Conservation (phyloP, 1,140 invertebrate species). For the Drosophila albomicans region DNA sequence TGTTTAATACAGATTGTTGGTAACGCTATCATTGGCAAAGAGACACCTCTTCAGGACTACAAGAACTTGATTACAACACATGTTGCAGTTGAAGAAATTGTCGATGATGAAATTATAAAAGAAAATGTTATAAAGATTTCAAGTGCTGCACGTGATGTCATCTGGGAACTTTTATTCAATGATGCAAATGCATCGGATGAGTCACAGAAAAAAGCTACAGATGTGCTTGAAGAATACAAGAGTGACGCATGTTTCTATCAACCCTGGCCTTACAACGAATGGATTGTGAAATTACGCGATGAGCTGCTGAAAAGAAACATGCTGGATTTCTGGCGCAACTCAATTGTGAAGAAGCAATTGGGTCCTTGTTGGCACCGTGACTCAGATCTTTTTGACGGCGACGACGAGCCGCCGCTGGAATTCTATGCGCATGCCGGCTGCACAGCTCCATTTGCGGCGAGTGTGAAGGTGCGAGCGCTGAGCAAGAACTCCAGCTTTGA, state of each 20-base stretch:
- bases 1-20: neutral
- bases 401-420: slow-evolving; percentile 62
- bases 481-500: slow-evolving; percentile 9
- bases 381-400: slow-evolving; percentile 69
- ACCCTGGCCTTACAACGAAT: slow-evolving; percentile 70
- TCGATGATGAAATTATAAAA: slow-evolving; percentile 59
- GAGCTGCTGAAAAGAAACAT: slow-evolving; percentile 62
- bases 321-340: slow-evolving; percentile 72
- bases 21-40: slow-evolving; percentile 38
- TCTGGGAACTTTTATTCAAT: slow-evolving; percentile 67
- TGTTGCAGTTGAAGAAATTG: slow-evolving; percentile 62
- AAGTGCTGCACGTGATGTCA: slow-evolving; percentile 51
- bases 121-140: slow-evolving; percentile 59
- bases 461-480: slow-evolving; percentile 50
- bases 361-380: slow-evolving; percentile 77
- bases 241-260: slow-evolving; percentile 69
- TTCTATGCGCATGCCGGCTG: slow-evolving; percentile 77
- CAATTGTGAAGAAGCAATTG: slow-evolving; percentile 62
- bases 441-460: slow-evolving; percentile 69
- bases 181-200: slow-evolving; percentile 11
- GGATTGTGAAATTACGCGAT: slow-evolving; percentile 70
- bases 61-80: slow-evolving; percentile 46
- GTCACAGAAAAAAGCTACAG: slow-evolving; percentile 58
- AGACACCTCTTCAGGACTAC: slow-evolving; percentile 57
- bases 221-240: slow-evolving; percentile 63